phyloP scores from a whole-genome alignment of 2,888 invertebrate genomes.

The Athalia rosae region DNA sequence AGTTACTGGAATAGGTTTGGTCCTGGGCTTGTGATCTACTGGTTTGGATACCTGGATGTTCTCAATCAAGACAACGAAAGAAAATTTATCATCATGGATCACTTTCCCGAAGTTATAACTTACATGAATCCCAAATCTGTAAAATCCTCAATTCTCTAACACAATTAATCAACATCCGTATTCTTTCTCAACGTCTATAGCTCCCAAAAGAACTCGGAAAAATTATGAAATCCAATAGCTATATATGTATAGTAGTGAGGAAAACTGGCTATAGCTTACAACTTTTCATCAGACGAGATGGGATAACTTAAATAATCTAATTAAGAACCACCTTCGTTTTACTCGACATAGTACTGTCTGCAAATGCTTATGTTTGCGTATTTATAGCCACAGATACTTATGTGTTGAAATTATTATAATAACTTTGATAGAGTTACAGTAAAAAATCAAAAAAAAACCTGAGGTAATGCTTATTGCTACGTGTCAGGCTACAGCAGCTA shows the following conservation, averaged over 20 bases:
- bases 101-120: slow-evolving; percentile 80
- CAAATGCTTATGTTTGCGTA: no score
- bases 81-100: slow-evolving; percentile 78
- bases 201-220: no score
- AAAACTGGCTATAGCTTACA: no score
- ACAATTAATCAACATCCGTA: no score
- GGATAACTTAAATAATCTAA: no score
- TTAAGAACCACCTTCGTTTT: no score
- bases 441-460: neutral
- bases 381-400: neutral
- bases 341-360: no score
- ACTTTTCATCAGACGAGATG: no score
- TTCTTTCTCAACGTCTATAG: no score
- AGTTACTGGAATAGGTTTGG: slow-evolving; percentile 97
- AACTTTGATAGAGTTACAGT: neutral
- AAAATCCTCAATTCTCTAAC: slow-evolving; percentile 8
- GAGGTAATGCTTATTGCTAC: slow-evolving; percentile 1
- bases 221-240: no score
- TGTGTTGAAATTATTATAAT: neutral
- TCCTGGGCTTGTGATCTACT: slow-evolving; percentile 94
- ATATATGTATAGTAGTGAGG: no score
- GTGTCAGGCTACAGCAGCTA: slow-evolving; percentile 12
- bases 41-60: slow-evolving; percentile 90
- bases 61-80: slow-evolving; percentile 74
- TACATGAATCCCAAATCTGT: slow-evolving; percentile 65